Evolutionary conservation across 1,140 invertebrate genomes (phyloP), one percentile per base, ranked within the genome.

Genomic region (Bombus superbus): DNA sequence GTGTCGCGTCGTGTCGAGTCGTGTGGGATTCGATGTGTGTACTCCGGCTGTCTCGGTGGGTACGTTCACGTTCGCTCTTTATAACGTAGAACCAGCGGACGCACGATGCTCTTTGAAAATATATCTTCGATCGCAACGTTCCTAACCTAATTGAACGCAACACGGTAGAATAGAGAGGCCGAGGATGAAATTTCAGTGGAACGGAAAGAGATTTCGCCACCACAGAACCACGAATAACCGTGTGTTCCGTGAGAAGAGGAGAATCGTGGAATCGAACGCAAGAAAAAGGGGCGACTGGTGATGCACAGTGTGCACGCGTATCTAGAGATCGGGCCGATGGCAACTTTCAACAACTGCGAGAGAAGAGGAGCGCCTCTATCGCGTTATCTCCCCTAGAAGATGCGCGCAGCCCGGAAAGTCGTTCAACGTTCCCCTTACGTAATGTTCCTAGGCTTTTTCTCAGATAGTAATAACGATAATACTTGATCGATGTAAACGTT

Each of bases 401-500:
- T 32, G 22, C 68, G 11, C 47, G 35, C 47, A 11, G 74, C 64
- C 42, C 35, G 44, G 42, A 53, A 69, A 80, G 75, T 38, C 76
- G 68, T 47, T 72, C 75, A 28, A 72, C 28, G 47, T 72, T 80
- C 42, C 75, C 83, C n/a, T 80, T 80, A 80, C 68, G 53, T 80
- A 85, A 85, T 47, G 76, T 38, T 25, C 53, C 35, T 25, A 18
- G 62, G 13, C 72, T 81, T 44, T 40, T 76, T 28, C 9, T 22
- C 35, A 59, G 76, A 57, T 35, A 59, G 68, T 73, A 73, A 82
- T 81, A 81, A 88, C 80, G 81, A 89, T 82, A 79, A 88, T 64
- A 40, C 8, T 25, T 80, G 71, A 72, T 80, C 75, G 77, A 47
- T 35, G 57, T 69, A 80, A 85, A 75, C 66, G 78, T 3, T 22